phyloP scores from a whole-genome alignment of 2,888 invertebrate species.

The Thumatha senex region DNA sequence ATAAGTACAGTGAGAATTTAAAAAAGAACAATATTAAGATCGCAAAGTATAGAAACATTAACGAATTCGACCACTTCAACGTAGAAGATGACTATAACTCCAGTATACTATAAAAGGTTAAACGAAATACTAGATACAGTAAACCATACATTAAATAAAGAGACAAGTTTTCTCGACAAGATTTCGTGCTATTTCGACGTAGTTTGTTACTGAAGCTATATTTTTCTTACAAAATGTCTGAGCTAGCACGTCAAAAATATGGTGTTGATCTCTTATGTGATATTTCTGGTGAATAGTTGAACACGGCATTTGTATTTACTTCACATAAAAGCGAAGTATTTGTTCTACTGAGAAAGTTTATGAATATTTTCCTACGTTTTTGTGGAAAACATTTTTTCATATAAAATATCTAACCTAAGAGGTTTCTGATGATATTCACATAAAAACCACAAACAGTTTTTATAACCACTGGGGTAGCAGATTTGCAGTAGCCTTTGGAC shows the following conservation, averaged over 20 bases:
- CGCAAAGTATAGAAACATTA: too few species aligned
- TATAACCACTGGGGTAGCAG: too few species aligned
- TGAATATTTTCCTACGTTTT: background rate
- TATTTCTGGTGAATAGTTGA: constrained; percentile 12
- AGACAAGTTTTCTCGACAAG: constrained; percentile 19
- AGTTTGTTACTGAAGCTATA: constrained; percentile 29
- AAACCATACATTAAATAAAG: too few species aligned
- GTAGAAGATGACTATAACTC: too few species aligned
- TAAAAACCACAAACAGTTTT: too few species aligned
- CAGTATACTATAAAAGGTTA: too few species aligned
- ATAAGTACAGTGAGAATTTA: constrained; percentile 12
- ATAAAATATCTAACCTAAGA: too few species aligned
- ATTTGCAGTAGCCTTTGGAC: too few species aligned
- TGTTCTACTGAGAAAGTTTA: constrained; percentile 1
- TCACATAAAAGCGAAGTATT: background rate
- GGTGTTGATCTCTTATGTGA: constrained; percentile 11
- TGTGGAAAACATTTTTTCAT: background rate
- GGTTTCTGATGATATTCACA: too few species aligned
- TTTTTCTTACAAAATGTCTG: constrained; percentile 15
- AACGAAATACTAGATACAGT: too few species aligned
- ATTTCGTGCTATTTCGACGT: constrained; percentile 32
- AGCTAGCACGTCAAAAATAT: constrained; percentile 19
- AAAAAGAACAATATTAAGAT: background rate
- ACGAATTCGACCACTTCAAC: too few species aligned
- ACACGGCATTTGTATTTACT: constrained; percentile 5